Evolutionary conservation across 2,888 invertebrate genomes (phyloP).

Genomic region (Calameuta filiformis): DNA sequence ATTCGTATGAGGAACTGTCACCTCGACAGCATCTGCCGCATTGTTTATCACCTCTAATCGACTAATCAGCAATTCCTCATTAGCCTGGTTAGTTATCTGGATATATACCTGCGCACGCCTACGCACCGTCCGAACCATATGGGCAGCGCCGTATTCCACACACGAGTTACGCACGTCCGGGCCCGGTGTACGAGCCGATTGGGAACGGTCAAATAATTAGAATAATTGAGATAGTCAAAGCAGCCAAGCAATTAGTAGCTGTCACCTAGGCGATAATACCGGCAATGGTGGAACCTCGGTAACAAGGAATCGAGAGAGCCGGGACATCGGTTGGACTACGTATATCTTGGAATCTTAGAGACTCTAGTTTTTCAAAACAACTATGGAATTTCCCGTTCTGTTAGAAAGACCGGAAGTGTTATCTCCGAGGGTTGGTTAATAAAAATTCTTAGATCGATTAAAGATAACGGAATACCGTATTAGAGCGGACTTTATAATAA

Average conservation of each 20-base stretch:
- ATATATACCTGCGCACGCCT: not conserved
- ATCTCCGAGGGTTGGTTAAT: not conserved
- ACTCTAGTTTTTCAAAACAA: not conserved
- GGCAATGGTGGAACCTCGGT: conserved; percentile 10
- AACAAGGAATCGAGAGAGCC: not conserved
- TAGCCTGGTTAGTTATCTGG: not conserved
- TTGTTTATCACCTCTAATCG: not conserved
- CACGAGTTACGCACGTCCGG: not conserved
- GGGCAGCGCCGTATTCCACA: not conserved
- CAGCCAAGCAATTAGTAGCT: conserved; percentile 37
- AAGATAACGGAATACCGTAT: not conserved
- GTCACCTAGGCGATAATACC: conserved; percentile 25
- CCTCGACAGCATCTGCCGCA: not conserved
- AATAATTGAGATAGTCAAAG: conserved; percentile 42
- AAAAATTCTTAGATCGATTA: not conserved
- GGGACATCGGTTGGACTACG: not conserved
- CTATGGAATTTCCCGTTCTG: not conserved
- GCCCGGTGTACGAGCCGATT: conserved; percentile 26
- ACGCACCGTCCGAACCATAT: not conserved
- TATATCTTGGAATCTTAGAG: not conserved
- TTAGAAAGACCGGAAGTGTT: not conserved
- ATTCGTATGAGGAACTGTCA: not conserved
- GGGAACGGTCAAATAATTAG: conserved; percentile 42
- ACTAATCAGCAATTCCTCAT: not conserved
- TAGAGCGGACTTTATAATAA: not conserved